Percentiles rank a stretch among this genome's conserved stretches.
Conservation (phyloP, 1,140 invertebrate species). For the Drosophila arizonae region DNA sequence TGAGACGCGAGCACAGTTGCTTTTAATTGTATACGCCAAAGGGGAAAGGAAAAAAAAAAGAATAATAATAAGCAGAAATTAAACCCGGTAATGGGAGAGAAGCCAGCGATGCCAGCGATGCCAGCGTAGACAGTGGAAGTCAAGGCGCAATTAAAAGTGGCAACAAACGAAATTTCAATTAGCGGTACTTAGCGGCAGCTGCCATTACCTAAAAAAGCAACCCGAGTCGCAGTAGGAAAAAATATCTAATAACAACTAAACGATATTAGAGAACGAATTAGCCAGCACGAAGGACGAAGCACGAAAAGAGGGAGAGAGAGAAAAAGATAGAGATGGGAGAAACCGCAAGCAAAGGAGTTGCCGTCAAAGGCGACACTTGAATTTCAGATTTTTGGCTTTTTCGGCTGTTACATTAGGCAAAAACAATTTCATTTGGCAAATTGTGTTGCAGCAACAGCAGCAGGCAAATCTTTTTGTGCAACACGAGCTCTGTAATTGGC, state of each 20-base stretch:
- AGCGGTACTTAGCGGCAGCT: slow-evolving; percentile 76
- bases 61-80: slow-evolving; percentile 35
- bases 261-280: slow-evolving; percentile 73
- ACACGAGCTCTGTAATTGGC: slow-evolving; percentile 35
- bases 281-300: slow-evolving; percentile 6
- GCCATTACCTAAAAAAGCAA: slow-evolving; percentile 55
- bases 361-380: slow-evolving; percentile 32
- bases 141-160: slow-evolving; percentile 64
- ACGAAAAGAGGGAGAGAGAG: slow-evolving; percentile 35
- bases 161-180: slow-evolving; percentile 76
- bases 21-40: slow-evolving; percentile 35
- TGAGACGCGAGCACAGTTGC: slow-evolving; percentile 40
- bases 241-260: slow-evolving; percentile 77
- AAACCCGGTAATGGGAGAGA: slow-evolving; percentile 20
- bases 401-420: slow-evolving; percentile 29
- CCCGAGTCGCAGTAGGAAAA: slow-evolving; percentile 17
- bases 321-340: slow-evolving; percentile 29
- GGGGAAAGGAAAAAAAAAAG: slow-evolving; percentile 41
- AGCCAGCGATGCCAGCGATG: neutral
- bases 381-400: slow-evolving; percentile 20
- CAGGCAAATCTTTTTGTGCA: slow-evolving; percentile 41
- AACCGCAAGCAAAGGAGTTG: slow-evolving; percentile 45
- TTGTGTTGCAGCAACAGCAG: slow-evolving; percentile 21
- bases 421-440: slow-evolving; percentile 54
- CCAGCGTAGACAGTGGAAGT: slow-evolving; percentile 21